Evolutionary conservation across 2,888 invertebrate species (phyloP).

Genomic region (Cephus rjabovi): DNA sequence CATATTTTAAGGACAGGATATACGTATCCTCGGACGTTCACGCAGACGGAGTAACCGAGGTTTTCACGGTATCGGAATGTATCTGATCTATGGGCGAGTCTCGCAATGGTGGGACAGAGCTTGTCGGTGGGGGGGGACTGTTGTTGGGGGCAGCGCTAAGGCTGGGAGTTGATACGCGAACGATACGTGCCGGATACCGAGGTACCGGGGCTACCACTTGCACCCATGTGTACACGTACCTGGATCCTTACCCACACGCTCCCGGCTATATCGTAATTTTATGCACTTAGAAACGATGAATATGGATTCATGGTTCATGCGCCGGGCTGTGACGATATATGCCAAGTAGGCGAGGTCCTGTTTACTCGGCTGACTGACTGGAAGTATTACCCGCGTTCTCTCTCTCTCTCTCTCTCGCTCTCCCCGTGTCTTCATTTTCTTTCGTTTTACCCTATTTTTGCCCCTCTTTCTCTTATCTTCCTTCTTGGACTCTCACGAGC

Average conservation of each 20-base stretch:
- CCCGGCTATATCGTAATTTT: conserved; percentile 57
- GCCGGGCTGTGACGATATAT: conserved; percentile 33
- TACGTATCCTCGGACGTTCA: background rate
- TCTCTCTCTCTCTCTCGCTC: background rate
- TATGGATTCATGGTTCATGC: conserved; percentile 57
- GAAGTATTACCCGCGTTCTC: background rate
- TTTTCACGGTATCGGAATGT: conserved; percentile 40
- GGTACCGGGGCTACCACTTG: background rate
- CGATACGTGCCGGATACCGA: conserved; percentile 32
- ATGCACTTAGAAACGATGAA: conserved; percentile 61
- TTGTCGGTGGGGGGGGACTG: conserved; percentile 7
- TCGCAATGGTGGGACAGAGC: conserved; percentile 31
- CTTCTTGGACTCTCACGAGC: background rate
- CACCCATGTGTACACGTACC: background rate
- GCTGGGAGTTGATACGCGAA: conserved; percentile 44
- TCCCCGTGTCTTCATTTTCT: background rate
- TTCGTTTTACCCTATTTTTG: background rate
- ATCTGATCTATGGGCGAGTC: conserved; percentile 44
- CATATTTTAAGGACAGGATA: background rate
- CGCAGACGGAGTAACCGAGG: background rate
- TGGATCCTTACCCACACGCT: background rate
- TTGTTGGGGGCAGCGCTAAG: background rate
- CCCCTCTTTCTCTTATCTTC: background rate
- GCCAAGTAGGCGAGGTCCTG: conserved; percentile 3
- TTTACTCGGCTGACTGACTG: conserved; percentile 5